phyloP scores from a whole-genome alignment of 64 coral and sea anemone genomes.

The Montipora efflorescens region DNA sequence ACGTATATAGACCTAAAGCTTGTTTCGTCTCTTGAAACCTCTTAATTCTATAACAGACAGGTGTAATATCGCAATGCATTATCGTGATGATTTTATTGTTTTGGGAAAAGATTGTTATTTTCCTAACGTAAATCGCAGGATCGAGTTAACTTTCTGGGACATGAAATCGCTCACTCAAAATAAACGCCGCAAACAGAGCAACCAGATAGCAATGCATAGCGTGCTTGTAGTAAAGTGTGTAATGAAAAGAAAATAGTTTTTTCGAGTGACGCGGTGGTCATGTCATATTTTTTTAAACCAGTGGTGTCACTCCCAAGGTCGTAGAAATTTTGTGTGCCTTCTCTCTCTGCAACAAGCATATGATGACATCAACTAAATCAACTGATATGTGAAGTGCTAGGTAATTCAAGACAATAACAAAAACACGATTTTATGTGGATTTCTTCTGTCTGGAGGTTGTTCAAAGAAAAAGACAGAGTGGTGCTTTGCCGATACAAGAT shows the following conservation, averaged over 20 bases:
- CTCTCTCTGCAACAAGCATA: background rate
- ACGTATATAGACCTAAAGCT: background rate
- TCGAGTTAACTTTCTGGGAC: background rate
- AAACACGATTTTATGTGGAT: background rate
- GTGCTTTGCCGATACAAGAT: too few species aligned
- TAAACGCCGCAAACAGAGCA: background rate
- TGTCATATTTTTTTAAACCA: background rate
- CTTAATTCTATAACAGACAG: background rate
- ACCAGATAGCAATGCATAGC: background rate
- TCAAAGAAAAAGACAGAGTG: background rate
- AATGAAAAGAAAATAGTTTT: background rate
- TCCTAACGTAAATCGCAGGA: background rate
- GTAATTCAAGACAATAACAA: background rate
- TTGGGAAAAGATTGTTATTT: background rate
- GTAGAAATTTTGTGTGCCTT: background rate
- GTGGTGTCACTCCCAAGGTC: background rate
- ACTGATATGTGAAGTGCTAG: background rate
- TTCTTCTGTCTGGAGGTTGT: background rate
- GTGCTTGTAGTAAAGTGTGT: background rate
- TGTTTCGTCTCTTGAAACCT: conserved; percentile 1
- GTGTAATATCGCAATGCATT: background rate
- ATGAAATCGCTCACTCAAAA: background rate
- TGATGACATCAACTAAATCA: background rate
- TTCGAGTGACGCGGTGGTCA: background rate
- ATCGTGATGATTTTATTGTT: background rate